Evolutionary conservation across 1,140 invertebrate genomes (phyloP), one percentile per base, ranked within the genome.

Genomic region (Samia ricini): DNA sequence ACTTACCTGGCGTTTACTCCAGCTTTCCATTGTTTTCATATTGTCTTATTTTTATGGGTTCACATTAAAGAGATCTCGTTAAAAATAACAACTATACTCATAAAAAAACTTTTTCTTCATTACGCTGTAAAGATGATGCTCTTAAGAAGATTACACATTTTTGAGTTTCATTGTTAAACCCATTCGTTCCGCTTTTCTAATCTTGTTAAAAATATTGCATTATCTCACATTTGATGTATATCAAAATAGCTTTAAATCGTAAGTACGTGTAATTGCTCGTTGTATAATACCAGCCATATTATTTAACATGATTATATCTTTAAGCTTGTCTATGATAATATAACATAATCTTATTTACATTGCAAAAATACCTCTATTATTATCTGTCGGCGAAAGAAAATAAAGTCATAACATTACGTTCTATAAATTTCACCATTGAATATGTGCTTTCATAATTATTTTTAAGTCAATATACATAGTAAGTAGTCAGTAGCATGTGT

Each of bases 161-260:
- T 42, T 42, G 33, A 42, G n/a, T 42, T 42, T 15, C 10, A 15
- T 42, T 42, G 33, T 42, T 42, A 42, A 52, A 49, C 56, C 63
- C 61, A 56, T 67, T 68, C 68, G 78, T 81, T 83, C 73, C 78
- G 78, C 77, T 81, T 83, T 83, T 69, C 69, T 77, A 64, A 69
- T 65, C 67, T 71, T 63, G 63, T 72, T 65, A 65, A 61, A 33
- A 54, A 36, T 57, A n/a, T 52, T 23, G 21, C 22, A 23, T 52
- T 52, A 52, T 52, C 51, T 52, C 51, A 52, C 54, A 26, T 56
- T 26, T 56, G 54, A 29, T 24, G 22, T 7, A 29, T 7, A 26
- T 29, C 20, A 57, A 57, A 57, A 36, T 24, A 29, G 18, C 15
- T 33, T 57, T 20, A 33, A 42, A 8, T 23, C 18, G 36, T n/a